These are phyloP conservation scores for Muscicapa striata DNA, from an alignment of 2,797 vertebrate species.

Conservation along the genomic window DNA sequence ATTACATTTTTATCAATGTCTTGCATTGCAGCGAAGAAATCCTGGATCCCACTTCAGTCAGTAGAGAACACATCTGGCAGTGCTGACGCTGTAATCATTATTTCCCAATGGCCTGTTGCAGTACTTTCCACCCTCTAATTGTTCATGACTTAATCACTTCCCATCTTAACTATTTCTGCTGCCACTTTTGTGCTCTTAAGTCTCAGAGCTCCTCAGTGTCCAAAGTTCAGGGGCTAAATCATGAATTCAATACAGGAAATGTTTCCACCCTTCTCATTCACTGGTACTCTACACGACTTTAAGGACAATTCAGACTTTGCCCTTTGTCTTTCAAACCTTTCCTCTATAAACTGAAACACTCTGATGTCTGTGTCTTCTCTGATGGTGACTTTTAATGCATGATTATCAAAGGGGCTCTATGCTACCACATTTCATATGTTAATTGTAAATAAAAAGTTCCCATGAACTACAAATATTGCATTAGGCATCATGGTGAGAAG, in stretches of 20 bases:
- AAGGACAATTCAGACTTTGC: background rate
- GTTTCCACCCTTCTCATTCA: slow-evolving; percentile 20
- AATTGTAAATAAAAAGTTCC: background rate
- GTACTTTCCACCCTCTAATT: slow-evolving; percentile 35
- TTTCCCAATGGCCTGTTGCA: slow-evolving; percentile 46
- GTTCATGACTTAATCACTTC: slow-evolving; percentile 37
- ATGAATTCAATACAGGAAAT: slow-evolving; percentile 32
- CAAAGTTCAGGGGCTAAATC: slow-evolving; percentile 38
- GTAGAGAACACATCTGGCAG: slow-evolving; percentile 1
- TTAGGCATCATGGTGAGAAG: background rate
- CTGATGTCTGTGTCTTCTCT: background rate
- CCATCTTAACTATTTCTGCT: slow-evolving; percentile 31
- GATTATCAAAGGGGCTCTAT: background rate
- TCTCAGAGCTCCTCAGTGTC: background rate
- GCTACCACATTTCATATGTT: background rate
- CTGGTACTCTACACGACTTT: background rate
- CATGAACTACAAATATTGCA: background rate
- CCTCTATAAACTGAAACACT: background rate
- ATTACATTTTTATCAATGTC: background rate
- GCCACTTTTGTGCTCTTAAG: slow-evolving; percentile 9
- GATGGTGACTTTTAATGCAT: background rate
- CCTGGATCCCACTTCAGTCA: background rate
- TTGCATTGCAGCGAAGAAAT: background rate
- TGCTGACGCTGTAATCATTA: background rate
- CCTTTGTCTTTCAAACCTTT: slow-evolving; percentile 35